Percentiles rank a stretch among this genome's conserved stretches.
phyloP scores from a whole-genome alignment of 1,140 invertebrate genomes.

The Drosophila sproati region DNA sequence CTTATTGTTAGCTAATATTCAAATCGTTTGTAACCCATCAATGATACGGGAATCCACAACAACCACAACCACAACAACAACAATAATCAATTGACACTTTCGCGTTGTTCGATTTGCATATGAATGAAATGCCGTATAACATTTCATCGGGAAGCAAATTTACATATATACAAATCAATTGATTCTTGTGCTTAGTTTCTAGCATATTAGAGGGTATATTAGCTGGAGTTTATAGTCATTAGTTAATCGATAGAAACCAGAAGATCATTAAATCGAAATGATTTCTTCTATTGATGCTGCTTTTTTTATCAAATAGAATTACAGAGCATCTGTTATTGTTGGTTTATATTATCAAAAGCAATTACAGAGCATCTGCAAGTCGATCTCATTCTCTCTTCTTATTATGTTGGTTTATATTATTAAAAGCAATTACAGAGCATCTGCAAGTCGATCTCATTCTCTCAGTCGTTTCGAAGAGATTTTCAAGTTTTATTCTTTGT shows the following conservation, averaged over 20 bases:
- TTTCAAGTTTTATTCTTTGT: slow-evolving; percentile 18
- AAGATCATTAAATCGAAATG: too few relatives aligned
- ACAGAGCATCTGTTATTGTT: too few relatives aligned
- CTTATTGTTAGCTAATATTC: too few relatives aligned
- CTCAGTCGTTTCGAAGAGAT: not conserved
- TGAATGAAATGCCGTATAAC: slow-evolving; percentile 39
- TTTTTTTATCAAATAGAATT: too few relatives aligned
- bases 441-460: not conserved
- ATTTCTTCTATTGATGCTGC: too few relatives aligned
- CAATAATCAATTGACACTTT: slow-evolving; percentile 47
- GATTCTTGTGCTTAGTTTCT: slow-evolving; percentile 3
- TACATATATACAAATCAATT: slow-evolving; percentile 5
- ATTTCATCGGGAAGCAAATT: slow-evolving; percentile 20
- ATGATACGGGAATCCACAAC: not conserved
- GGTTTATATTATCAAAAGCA: too few relatives aligned
- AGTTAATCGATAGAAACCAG: too few relatives aligned
- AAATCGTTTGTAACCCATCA: too few relatives aligned
- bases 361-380: not conserved
- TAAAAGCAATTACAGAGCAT: too few relatives aligned
- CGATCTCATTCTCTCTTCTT: too few relatives aligned
- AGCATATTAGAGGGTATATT: not conserved
- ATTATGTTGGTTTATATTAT: too few relatives aligned
- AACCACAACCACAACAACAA: slow-evolving; percentile 22
- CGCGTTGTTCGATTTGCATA: slow-evolving; percentile 46
- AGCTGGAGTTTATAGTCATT: too few relatives aligned